A percentile compares a stretch with the other conserved stretches of the same genome.
These are phyloP conservation scores for Scotopteryx bipunctaria DNA, from an alignment of 2,888 invertebrate genomes.

Conservation along the genomic window DNA sequence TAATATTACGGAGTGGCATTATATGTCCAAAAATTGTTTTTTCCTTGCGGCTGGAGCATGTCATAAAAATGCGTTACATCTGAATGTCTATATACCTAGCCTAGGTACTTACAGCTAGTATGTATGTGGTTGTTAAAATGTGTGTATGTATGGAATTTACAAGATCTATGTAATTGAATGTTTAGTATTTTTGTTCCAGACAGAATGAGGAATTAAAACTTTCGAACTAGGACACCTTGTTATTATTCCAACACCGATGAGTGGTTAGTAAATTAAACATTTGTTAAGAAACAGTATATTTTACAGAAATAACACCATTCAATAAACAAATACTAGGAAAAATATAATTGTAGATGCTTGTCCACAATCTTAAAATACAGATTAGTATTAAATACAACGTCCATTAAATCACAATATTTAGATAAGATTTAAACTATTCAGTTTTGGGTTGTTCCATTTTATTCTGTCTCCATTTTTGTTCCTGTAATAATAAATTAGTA, in stretches of 20 bases:
- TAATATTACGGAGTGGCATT: too few relatives aligned
- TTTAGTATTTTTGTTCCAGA: conserved; percentile 27
- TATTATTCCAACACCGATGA: conserved; percentile 21
- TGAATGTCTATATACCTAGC: too few relatives aligned
- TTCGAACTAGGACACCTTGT: conserved; percentile 31
- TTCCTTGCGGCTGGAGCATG: too few relatives aligned
- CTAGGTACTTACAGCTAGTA: too few relatives aligned
- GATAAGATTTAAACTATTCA: conserved; percentile 53
- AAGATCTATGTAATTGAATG: too few relatives aligned
- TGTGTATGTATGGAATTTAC: conserved; percentile 4
- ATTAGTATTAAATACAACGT: conserved; percentile 32
- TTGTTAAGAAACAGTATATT: conserved; percentile 62
- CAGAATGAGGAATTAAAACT: conserved; percentile 33
- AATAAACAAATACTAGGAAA: conserved; percentile 50
- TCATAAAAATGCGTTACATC: too few relatives aligned
- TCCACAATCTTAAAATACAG: conserved; percentile 31
- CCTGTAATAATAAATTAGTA: conserved; percentile 63
- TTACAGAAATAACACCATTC: conserved; percentile 61
- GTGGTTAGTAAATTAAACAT: conserved; percentile 34
- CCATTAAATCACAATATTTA: conserved; percentile 30
- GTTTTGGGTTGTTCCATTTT: conserved; percentile 71
- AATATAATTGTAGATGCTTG: conserved; percentile 51
- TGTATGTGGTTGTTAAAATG: conserved; percentile 2
- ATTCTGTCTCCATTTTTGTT: conserved; percentile 79
- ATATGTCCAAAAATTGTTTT: too few relatives aligned